phyloP scores from a whole-genome alignment of 2,113 vertebrate genomes.

The Eupsittula cactorum region DNA sequence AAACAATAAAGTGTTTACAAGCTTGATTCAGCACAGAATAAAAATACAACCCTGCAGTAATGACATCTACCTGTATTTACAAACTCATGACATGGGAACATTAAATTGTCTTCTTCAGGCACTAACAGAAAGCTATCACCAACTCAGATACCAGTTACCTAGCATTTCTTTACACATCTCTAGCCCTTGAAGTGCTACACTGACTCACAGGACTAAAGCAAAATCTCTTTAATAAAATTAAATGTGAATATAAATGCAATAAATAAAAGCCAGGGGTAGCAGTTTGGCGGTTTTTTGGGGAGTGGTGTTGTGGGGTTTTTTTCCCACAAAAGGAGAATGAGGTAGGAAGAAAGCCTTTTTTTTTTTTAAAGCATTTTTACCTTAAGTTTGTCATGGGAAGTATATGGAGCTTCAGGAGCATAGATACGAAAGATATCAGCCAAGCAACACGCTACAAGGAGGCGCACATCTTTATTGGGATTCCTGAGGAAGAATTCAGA shows the following conservation, averaged over 20 bases:
- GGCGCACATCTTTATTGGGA: conserved; percentile 97
- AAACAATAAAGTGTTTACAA: conserved; percentile 33
- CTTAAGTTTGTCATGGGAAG: conserved; percentile 99
- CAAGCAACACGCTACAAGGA: conserved; percentile 97
- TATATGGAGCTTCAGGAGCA: conserved; percentile 98
- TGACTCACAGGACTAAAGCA: not conserved
- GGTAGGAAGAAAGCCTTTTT: not conserved
- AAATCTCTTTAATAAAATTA: not conserved
- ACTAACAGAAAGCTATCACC: not conserved
- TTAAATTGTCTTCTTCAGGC: not conserved
- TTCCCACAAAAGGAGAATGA: not conserved
- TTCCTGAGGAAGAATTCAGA: conserved; percentile 99
- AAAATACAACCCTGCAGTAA: not conserved
- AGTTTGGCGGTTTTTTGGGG: rapidly evolving
- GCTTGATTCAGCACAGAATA: not conserved
- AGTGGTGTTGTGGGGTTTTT: not conserved
- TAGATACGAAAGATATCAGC: conserved; percentile 99
- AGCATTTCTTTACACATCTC: not conserved
- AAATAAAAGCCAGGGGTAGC: no score
- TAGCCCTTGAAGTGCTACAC: not conserved
- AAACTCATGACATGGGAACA: not conserved
- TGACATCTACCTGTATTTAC: not conserved
- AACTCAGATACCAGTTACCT: not conserved
- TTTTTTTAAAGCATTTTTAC: conserved; percentile 66
- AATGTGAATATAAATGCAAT: not conserved